A percentile compares a stretch with the other conserved stretches of the same genome.
phyloP scores from a whole-genome alignment of 1,140 invertebrate species.

The Daktulosphaira vitifoliae region DNA sequence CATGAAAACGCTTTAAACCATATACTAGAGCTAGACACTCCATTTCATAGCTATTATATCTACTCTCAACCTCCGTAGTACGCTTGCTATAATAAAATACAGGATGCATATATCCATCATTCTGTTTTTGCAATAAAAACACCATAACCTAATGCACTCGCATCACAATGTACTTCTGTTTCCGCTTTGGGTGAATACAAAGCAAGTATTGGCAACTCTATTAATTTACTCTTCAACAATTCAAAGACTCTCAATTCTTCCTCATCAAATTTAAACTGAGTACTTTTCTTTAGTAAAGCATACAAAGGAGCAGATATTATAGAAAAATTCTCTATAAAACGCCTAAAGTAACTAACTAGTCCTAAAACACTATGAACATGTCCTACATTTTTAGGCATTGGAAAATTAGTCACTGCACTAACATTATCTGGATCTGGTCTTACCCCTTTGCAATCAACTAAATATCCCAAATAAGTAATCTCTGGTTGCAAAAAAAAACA shows the following conservation, averaged over 20 bases:
- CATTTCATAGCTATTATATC: not conserved
- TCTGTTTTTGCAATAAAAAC: not conserved
- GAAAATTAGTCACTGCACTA: not conserved
- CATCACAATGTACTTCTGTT: not conserved
- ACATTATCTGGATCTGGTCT: constrained; percentile 1
- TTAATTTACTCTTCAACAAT: not conserved
- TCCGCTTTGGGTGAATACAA: not conserved
- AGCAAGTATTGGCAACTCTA: not conserved
- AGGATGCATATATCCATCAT: not conserved
- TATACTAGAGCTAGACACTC: not conserved
- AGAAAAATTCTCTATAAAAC: not conserved
- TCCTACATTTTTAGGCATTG: not conserved
- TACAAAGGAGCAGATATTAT: not conserved
- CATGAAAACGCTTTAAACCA: not conserved
- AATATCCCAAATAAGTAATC: not conserved
- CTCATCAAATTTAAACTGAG: not conserved
- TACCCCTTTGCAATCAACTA: not conserved
- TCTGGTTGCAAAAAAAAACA: not conserved
- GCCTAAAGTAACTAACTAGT: not conserved
- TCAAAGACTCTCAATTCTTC: not conserved
- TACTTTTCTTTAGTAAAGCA: not conserved
- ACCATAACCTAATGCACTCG: not conserved
- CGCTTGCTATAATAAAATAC: constrained; percentile 3
- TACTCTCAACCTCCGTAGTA: not conserved
- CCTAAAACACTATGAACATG: not conserved